Conservation (phyloP, 23 tunicate genomes). For the Pegea sp. region DNA sequence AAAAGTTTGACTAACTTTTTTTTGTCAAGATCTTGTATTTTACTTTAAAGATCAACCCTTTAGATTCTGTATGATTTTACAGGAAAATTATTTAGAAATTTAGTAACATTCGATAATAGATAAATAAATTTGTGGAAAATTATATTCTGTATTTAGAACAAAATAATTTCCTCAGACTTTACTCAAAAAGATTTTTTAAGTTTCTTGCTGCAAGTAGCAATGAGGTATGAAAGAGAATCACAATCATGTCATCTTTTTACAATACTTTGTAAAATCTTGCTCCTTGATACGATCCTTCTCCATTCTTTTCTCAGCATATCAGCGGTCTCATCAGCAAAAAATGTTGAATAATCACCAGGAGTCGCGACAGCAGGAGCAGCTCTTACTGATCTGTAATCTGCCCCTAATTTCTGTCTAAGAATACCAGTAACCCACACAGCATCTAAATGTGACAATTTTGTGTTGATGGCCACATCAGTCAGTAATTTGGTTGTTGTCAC, state of each 20-base stretch:
- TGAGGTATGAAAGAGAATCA: no score
- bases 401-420: slow-evolving; percentile 13
- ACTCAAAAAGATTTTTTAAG: no score
- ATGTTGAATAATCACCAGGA: background rate
- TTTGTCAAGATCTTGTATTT: no score
- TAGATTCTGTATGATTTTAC: no score
- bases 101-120: no score
- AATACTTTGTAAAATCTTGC: background rate
- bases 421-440: slow-evolving; percentile 21
- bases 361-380: background rate
- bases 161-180: no score
- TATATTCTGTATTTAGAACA: no score
- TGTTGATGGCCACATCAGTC: slow-evolving; percentile 10
- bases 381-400: background rate
- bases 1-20: no score
- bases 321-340: background rate
- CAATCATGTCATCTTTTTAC: background rate
- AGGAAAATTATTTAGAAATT: no score
- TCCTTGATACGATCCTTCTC: background rate
- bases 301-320: background rate
- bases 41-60: no score
- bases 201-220: no score
- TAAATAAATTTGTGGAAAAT: no score
- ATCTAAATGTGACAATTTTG: slow-evolving; percentile 5
- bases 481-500: slow-evolving; percentile 7